A percentile compares a stretch with the other conserved stretches of the same genome.
Evolutionary conservation across 2,113 vertebrate species (phyloP).

Genomic region (Arizona elegans): DNA sequence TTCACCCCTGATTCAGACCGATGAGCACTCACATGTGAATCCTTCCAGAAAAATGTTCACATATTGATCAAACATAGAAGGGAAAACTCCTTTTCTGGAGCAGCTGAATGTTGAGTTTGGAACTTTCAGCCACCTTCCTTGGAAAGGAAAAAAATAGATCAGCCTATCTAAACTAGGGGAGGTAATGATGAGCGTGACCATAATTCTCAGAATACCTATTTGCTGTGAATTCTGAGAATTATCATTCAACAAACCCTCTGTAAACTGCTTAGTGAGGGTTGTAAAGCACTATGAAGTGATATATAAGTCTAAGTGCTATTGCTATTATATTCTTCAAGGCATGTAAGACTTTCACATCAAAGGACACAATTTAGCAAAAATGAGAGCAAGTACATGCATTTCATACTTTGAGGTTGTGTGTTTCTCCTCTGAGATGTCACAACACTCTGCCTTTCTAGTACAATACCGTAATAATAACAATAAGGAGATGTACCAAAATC

Average conservation of each 20-base stretch:
- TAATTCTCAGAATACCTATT: neutral
- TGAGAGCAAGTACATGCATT: neutral
- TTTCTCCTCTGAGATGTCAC: neutral
- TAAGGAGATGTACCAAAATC: neutral
- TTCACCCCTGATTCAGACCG: too few species aligned
- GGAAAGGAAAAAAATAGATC: neutral
- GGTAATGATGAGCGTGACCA: neutral
- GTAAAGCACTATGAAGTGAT: too few species aligned
- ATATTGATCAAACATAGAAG: neutral
- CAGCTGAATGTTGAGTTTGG: neutral
- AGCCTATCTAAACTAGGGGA: neutral
- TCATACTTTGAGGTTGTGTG: neutral
- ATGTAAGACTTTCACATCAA: neutral
- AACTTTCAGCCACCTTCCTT: neutral
- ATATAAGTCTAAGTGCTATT: neutral
- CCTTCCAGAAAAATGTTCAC: neutral
- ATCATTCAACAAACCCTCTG: neutral
- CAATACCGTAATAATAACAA: neutral
- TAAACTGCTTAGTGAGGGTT: too few species aligned
- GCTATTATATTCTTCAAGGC: neutral
- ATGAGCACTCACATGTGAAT: neutral
- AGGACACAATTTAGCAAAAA: neutral
- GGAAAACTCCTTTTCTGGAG: neutral
- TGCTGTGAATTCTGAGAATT: neutral
- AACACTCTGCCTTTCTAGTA: neutral